These are phyloP conservation scores for Tupaia chinensis DNA, from an alignment of 2,113 vertebrate species.

Conservation along the genomic window DNA sequence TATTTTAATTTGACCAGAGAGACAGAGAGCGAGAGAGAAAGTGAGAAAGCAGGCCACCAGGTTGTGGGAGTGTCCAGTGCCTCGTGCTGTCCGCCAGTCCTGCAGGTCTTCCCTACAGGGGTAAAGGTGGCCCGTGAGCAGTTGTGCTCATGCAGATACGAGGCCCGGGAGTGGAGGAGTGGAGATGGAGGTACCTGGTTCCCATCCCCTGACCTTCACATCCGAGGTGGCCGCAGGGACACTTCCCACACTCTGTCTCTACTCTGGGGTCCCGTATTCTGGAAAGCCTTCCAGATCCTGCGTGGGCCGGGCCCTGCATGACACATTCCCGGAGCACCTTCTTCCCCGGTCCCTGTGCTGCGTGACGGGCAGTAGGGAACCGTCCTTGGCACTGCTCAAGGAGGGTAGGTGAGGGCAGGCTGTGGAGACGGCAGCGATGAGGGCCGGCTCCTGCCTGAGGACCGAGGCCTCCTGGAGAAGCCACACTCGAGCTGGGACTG, in stretches of 20 bases:
- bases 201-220: neutral
- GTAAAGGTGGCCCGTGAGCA: neutral
- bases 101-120: neutral
- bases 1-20: no score
- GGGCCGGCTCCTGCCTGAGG: neutral
- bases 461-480: neutral
- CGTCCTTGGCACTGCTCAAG: neutral
- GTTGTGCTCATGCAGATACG: neutral
- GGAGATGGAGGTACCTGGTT: neutral
- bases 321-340: neutral
- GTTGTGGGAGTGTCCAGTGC: no score
- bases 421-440: neutral
- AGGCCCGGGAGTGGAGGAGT: neutral
- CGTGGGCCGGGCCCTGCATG: neutral
- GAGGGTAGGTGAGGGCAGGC: neutral
- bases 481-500: neutral
- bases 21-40: no score
- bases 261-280: neutral
- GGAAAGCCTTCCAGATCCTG: neutral
- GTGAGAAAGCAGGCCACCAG: no score
- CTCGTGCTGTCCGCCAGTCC: neutral
- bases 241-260: neutral
- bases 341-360: neutral
- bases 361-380: rapidly evolving
- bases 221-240: neutral